These are phyloP conservation scores for Caenorhabditis inopinata DNA, from an alignment of 1,140 invertebrate genomes.

Conservation along the genomic window DNA sequence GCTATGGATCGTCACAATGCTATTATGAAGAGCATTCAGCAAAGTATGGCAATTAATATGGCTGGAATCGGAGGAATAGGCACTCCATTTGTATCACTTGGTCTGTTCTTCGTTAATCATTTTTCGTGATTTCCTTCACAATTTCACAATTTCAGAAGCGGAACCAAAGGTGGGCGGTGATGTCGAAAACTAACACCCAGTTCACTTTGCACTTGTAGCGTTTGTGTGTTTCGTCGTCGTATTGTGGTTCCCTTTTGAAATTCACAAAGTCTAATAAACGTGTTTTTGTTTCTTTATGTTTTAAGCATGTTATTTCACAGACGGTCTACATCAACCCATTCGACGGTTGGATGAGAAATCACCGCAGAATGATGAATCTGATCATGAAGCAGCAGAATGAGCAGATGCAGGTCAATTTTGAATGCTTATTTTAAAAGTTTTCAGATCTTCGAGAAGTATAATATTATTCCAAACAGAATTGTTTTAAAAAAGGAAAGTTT, in stretches of 20 bases:
- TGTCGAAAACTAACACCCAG: background rate
- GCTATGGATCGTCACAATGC: slow-evolving; percentile 15
- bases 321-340: background rate
- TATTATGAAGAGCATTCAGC: background rate
- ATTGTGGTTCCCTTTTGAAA: background rate
- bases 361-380: background rate
- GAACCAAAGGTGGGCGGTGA: slow-evolving; percentile 3
- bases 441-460: background rate
- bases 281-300: slow-evolving; percentile 5
- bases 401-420: background rate
- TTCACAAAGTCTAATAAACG: slow-evolving; percentile 29
- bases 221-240: background rate
- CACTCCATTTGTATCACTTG: background rate
- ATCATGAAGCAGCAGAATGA: slow-evolving; percentile 15
- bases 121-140: too few relatives aligned
- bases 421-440: background rate
- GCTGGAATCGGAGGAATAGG: background rate
- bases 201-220: background rate
- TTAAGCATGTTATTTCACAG: background rate
- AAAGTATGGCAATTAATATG: background rate
- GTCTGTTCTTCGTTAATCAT: background rate
- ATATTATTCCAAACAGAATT: background rate
- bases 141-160: background rate
- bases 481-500: background rate
- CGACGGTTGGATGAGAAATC: slow-evolving; percentile 3